Evolutionary conservation across 1,140 invertebrate genomes (phyloP).

Genomic region (Musca vetustissima): DNA sequence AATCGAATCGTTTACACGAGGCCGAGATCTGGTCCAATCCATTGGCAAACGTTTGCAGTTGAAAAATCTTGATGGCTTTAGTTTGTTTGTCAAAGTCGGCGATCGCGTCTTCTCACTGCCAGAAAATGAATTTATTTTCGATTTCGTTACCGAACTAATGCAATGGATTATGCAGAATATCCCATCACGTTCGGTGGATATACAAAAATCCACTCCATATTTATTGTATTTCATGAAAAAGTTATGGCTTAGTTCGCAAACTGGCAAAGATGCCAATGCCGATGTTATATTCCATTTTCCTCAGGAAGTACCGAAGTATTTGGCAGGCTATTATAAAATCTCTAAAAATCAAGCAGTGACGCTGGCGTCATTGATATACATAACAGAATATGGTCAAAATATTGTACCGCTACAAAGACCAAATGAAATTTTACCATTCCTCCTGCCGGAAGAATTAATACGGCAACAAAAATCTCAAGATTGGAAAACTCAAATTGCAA

Average conservation of each 20-base stretch:
- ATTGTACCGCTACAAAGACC: conserved; percentile 64
- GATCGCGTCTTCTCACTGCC: conserved; percentile 90
- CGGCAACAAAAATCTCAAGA: conserved; percentile 73
- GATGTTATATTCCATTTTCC: conserved; percentile 95
- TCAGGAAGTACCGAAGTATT: conserved; percentile 91
- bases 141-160: conserved; percentile 85
- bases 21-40: conserved; percentile 81
- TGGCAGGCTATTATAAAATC: conserved; percentile 85
- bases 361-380: conserved; percentile 78
- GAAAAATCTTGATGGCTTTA: conserved; percentile 82
- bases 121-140: conserved; percentile 91
- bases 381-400: conserved; percentile 70
- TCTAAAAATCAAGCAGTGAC: conserved; percentile 76
- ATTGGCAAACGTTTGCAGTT: conserved; percentile 76
- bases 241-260: conserved; percentile 87
- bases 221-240: conserved; percentile 97
- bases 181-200: conserved; percentile 65
- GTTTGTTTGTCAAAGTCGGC: conserved; percentile 88
- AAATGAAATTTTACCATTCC: conserved; percentile 69
- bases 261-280: conserved; percentile 84
- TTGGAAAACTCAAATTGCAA: conserved; percentile 77
- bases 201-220: conserved; percentile 76
- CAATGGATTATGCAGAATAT: conserved; percentile 84
- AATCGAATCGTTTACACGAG: conserved; percentile 80
- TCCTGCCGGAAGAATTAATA: conserved; percentile 79